These are phyloP conservation scores for Adelognathus sp. DNA, from an alignment of 2,888 invertebrate species.

Conservation along the genomic window DNA sequence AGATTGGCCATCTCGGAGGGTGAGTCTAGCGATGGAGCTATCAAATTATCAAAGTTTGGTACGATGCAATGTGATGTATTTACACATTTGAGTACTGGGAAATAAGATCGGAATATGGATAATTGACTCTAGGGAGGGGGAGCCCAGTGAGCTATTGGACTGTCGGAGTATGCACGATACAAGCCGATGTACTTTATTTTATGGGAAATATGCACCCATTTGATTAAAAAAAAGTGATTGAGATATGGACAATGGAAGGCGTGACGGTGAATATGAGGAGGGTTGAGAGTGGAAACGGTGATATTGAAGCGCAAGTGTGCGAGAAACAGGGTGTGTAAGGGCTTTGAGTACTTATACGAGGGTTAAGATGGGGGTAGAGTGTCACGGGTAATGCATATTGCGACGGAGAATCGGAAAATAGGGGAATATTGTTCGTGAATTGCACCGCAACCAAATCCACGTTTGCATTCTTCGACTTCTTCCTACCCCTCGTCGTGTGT, in stretches of 20 bases:
- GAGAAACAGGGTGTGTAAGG: conserved; percentile 7
- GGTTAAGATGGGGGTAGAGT: conserved; percentile 5
- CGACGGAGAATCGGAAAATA: neutral
- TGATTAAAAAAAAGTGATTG: neutral
- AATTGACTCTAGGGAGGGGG: too few relatives aligned
- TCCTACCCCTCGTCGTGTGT: conserved; percentile 5
- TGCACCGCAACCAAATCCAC: conserved; percentile 28
- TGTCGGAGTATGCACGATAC: too few relatives aligned
- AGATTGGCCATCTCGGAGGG: neutral
- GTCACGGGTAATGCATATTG: neutral
- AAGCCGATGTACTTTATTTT: too few relatives aligned
- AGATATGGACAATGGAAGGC: conserved; percentile 3
- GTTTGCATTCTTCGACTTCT: conserved; percentile 7
- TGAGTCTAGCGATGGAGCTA: too few relatives aligned
- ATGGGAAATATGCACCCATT: neutral
- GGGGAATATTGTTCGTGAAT: too few relatives aligned
- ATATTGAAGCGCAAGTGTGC: neutral
- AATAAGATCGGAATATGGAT: too few relatives aligned
- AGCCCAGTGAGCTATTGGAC: too few relatives aligned
- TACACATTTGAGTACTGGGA: too few relatives aligned
- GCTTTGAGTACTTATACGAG: conserved; percentile 13
- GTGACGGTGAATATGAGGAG: neutral
- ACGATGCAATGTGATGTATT: too few relatives aligned
- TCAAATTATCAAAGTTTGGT: too few relatives aligned
- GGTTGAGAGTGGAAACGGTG: neutral